Evolutionary conservation across 1,140 invertebrate species (phyloP).

Genomic region (Leptopilina boulardi): DNA sequence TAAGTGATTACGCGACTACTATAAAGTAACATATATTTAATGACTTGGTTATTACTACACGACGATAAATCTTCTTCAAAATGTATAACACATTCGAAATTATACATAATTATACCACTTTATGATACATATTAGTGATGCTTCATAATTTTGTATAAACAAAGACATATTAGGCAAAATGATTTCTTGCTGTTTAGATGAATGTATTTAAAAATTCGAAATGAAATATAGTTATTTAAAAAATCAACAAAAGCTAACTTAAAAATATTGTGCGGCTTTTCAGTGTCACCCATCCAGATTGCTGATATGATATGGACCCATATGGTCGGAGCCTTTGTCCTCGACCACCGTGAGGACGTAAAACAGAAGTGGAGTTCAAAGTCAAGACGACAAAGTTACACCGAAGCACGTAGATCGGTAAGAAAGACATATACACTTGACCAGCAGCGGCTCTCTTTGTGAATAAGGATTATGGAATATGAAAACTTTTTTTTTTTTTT

Average conservation of each 20-base stretch:
- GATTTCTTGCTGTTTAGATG: no score
- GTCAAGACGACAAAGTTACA: conserved; percentile 46
- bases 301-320: conserved; percentile 51
- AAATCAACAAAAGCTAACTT: no score
- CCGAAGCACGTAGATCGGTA: conserved; percentile 55
- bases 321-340: conserved; percentile 56
- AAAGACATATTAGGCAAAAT: neutral
- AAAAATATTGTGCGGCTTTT: conserved; percentile 23
- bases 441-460: conserved; percentile 41
- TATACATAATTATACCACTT: neutral
- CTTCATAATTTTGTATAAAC: neutral
- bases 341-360: conserved; percentile 36
- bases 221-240: no score
- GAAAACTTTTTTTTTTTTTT: no score
- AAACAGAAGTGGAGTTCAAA: conserved; percentile 47
- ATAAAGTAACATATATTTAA: neutral
- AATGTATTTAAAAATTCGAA: no score
- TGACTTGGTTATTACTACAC: neutral
- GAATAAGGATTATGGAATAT: conserved; percentile 36
- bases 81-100: neutral
- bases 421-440: conserved; percentile 27
- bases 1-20: neutral
- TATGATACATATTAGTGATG: neutral
- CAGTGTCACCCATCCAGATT: conserved; percentile 62
- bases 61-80: conserved; percentile 19